Conservation (phyloP, 2,797 vertebrate genomes). For the Dicrostonyx torquatus region DNA sequence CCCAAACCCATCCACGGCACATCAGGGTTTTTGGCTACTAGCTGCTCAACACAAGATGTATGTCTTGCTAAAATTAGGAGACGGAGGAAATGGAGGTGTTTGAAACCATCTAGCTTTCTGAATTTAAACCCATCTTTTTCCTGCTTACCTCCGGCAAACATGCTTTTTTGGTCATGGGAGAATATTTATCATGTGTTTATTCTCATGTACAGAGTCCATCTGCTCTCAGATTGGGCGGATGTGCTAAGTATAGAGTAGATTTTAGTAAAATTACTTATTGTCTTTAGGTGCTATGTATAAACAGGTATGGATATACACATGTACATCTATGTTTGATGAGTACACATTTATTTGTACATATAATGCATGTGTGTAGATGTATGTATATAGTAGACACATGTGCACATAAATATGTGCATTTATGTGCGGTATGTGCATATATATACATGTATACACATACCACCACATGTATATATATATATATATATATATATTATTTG, state of each 20-base stretch:
- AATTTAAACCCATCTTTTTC: background rate
- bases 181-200: slow-evolving; percentile 5
- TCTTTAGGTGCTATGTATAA: background rate
- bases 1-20: background rate
- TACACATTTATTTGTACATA: background rate
- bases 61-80: slow-evolving; percentile 17
- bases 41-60: background rate
- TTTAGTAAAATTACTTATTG: background rate
- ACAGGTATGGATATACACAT: background rate
- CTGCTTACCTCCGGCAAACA: slow-evolving; percentile 2
- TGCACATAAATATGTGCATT: background rate
- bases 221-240: background rate
- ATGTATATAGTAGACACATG: background rate
- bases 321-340: background rate
- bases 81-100: background rate
- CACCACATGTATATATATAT: no score
- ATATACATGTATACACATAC: background rate
- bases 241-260: background rate
- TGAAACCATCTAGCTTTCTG: background rate
- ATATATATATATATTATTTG: background rate
- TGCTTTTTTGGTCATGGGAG: slow-evolving; percentile 23
- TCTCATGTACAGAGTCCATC: background rate
- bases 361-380: background rate
- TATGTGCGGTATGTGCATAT: background rate
- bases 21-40: background rate